Evolutionary conservation across 1,140 invertebrate genomes (phyloP).

Genomic region (Nasonia giraulti): DNA sequence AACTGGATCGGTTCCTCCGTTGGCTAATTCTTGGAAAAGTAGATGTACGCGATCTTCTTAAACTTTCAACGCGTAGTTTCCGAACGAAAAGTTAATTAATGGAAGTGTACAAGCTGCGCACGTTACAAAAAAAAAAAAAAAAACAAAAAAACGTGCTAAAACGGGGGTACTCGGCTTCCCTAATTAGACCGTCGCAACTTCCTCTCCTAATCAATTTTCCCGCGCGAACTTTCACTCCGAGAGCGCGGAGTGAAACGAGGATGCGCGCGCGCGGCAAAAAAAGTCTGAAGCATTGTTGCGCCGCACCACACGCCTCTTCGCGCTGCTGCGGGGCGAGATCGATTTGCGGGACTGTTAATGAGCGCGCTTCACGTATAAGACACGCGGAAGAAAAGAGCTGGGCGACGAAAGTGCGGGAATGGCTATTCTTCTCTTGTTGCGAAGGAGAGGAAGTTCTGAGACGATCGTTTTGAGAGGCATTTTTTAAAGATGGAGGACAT

Average conservation of each 20-base stretch:
- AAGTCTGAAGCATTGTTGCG: background rate
- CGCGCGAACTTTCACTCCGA: background rate
- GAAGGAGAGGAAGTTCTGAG: background rate
- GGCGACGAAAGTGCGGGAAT: background rate
- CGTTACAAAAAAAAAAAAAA: no score
- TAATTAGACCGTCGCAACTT: slow-evolving; percentile 15
- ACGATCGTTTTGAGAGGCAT: no score
- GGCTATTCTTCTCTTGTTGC: background rate
- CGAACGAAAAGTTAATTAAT: no score
- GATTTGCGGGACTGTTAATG: background rate
- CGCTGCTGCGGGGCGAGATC: background rate
- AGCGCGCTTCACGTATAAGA: background rate
- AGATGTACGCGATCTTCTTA: background rate
- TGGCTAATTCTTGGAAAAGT: background rate
- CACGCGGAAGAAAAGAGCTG: background rate
- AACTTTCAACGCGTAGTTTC: background rate
- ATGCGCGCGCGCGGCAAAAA: background rate
- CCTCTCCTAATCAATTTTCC: slow-evolving; percentile 33
- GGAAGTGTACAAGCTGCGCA: no score
- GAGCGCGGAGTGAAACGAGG: background rate
- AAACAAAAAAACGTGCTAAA: no score
- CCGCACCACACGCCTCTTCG: background rate
- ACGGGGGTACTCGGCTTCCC: background rate
- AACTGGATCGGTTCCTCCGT: background rate
- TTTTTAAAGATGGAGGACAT: no score